Percentiles rank a stretch among this genome's conserved stretches.
These are phyloP conservation scores for Ailuropoda melanoleuca DNA, from an alignment of 2,113 vertebrate genomes.

Conservation along the genomic window DNA sequence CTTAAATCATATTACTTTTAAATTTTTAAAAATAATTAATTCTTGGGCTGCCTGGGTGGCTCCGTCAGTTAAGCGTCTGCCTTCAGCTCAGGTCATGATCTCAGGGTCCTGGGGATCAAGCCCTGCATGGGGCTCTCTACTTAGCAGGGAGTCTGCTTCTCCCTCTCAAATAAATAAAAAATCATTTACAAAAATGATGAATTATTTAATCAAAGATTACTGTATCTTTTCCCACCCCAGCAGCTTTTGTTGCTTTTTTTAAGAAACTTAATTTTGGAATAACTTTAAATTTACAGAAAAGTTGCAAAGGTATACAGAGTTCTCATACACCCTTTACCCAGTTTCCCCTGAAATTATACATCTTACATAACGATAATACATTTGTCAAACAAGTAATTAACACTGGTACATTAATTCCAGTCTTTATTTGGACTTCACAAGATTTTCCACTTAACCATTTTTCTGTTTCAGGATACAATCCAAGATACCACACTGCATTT, in stretches of 20 bases:
- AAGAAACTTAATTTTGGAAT: background rate
- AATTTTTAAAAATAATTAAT: background rate
- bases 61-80: no score
- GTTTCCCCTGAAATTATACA: background rate
- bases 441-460: background rate
- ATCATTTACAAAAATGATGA: background rate
- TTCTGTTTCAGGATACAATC: background rate
- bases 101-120: background rate
- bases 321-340: background rate
- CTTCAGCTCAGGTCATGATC: background rate
- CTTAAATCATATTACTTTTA: background rate
- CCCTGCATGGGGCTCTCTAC: background rate
- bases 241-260: background rate
- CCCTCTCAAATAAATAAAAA: background rate
- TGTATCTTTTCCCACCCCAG: background rate
- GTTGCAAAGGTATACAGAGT: background rate
- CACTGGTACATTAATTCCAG: background rate
- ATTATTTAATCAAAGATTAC: background rate
- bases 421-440: background rate
- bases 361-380: background rate
- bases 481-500: background rate
- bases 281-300: conserved; percentile 9
- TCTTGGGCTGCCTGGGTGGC: no score
- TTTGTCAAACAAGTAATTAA: conserved; percentile 28
- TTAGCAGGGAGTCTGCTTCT: background rate